Evolutionary conservation across 1,140 invertebrate genomes (phyloP).

Genomic region (Drosophila quadrilineata): DNA sequence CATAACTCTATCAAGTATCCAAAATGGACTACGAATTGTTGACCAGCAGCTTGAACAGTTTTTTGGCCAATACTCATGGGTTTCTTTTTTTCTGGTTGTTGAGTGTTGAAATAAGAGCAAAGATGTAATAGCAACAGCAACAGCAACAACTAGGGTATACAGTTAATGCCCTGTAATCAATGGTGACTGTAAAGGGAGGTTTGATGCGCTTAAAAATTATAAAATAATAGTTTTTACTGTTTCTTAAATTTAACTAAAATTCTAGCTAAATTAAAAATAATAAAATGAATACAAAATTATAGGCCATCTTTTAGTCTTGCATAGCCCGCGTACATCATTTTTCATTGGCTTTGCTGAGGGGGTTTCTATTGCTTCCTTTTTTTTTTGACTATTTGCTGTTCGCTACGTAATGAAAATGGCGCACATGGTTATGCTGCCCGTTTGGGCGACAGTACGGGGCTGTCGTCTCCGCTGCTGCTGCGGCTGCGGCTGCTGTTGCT

Average conservation of each 20-base stretch:
- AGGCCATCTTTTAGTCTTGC: too few species aligned
- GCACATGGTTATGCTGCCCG: conserved; percentile 41
- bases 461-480: neutral
- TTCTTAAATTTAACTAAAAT: too few species aligned
- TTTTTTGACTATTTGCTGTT: conserved; percentile 6
- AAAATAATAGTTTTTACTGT: too few species aligned
- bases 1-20: neutral
- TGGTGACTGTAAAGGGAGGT: too few species aligned
- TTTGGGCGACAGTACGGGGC: too few species aligned
- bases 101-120: conserved; percentile 3
- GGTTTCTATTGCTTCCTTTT: conserved; percentile 19
- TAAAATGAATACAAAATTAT: too few species aligned
- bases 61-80: conserved; percentile 28
- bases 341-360: neutral
- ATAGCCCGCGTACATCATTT: conserved; percentile 10
- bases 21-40: conserved; percentile 15
- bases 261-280: too few species aligned
- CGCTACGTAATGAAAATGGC: conserved; percentile 71
- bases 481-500: neutral
- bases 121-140: conserved; percentile 10
- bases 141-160: too few species aligned
- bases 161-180: too few species aligned
- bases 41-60: conserved; percentile 34
- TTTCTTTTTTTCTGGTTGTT: too few species aligned
- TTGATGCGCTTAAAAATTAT: too few species aligned